Evolutionary conservation across 1,140 invertebrate species (phyloP).

Genomic region (Drosophila seguyi): DNA sequence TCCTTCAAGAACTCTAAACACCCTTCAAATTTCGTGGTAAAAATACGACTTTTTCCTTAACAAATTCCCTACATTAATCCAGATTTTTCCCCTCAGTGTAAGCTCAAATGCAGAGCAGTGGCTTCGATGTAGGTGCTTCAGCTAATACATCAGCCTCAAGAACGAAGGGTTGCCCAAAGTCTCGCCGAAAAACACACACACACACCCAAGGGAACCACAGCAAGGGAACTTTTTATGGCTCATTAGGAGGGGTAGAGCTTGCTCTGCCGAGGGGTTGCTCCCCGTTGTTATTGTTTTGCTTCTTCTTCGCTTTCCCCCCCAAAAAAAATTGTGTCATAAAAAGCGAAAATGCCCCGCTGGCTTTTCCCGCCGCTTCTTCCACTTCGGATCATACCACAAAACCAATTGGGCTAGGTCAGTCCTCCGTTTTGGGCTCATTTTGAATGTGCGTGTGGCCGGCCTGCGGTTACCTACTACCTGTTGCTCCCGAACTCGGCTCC

Average conservation of each 20-base stretch:
- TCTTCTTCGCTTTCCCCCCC: constrained; percentile 8
- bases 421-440: constrained; percentile 16
- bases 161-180: constrained; percentile 72
- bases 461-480: constrained; percentile 71
- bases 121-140: constrained; percentile 13
- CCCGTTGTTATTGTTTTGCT: constrained; percentile 34
- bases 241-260: constrained; percentile 48
- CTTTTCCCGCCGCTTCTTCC: constrained; percentile 2
- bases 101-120: neutral
- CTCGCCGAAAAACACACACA: constrained; percentile 27
- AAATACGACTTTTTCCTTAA: neutral
- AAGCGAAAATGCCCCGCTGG: constrained; percentile 45
- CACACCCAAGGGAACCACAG: constrained; percentile 9
- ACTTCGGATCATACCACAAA: constrained; percentile 72
- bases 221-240: constrained; percentile 52
- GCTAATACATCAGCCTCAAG: constrained; percentile 36
- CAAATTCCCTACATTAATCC: neutral
- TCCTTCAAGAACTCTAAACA: no score
- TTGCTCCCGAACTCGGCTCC: constrained; percentile 48
- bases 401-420: constrained; percentile 78
- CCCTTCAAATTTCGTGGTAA: neutral
- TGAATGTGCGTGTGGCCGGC: constrained; percentile 67
- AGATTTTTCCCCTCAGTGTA: constrained; percentile 1
- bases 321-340: constrained; percentile 48
- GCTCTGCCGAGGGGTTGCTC: constrained; percentile 18